Conservation (phyloP, 2,113 vertebrate species). For the Xiphias gladius region DNA sequence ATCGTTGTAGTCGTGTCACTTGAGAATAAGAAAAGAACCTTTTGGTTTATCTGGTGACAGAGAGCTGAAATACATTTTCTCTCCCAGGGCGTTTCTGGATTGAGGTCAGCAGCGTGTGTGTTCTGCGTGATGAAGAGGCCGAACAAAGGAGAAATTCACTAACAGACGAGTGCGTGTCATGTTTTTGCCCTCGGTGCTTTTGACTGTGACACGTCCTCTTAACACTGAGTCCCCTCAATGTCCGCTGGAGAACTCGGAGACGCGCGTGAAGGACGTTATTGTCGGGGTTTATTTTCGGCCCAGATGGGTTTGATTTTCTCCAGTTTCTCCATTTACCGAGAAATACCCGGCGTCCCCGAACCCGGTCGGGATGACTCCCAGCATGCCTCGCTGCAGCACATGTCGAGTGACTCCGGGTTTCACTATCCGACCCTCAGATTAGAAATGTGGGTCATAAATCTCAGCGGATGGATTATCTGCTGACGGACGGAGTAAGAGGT, state of each 20-base stretch:
- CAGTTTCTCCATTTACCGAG: no score
- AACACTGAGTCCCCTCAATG: background rate
- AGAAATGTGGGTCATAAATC: slow-evolving; percentile 34
- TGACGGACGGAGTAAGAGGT: no score
- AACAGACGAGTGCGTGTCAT: background rate
- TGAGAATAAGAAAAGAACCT: no score
- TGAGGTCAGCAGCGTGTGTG: background rate
- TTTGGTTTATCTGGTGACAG: no score
- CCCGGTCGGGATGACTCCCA: background rate
- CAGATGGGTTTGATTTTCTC: no score
- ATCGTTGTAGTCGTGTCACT: no score
- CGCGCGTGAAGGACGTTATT: no score
- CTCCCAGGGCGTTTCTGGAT: background rate
- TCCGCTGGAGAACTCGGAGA: no score
- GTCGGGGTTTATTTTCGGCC: no score
- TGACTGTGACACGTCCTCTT: background rate
- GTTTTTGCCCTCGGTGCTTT: background rate
- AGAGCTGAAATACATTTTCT: no score
- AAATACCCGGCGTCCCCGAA: no score
- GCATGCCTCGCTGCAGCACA: slow-evolving; percentile 6
- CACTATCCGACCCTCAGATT: slow-evolving; percentile 6
- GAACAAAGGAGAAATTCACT: background rate
- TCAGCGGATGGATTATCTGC: slow-evolving; percentile 23
- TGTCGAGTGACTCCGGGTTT: background rate
- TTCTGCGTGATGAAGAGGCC: background rate